Percentiles rank a stretch among this genome's conserved stretches.
These are phyloP conservation scores for Prionace glauca DNA, from an alignment of 2,797 vertebrate genomes.

Conservation along the genomic window DNA sequence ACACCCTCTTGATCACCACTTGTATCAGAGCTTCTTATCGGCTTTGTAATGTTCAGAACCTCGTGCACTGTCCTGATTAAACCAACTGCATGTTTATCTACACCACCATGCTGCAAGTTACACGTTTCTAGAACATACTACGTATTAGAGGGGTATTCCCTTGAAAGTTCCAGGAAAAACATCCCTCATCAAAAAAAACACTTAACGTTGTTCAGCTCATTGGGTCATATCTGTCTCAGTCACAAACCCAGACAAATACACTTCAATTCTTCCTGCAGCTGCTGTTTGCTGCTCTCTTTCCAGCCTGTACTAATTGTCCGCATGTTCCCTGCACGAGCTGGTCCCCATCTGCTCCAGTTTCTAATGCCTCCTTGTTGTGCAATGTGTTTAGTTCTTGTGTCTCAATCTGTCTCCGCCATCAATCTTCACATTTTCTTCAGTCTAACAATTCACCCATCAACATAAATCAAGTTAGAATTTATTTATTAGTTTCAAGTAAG, in stretches of 20 bases:
- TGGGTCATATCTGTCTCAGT: background rate
- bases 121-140: background rate
- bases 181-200: background rate
- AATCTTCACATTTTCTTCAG: background rate
- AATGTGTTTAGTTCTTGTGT: background rate
- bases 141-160: background rate
- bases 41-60: background rate
- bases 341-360: background rate
- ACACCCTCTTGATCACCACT: background rate
- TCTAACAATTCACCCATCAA: background rate
- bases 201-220: background rate
- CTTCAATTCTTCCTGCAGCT: constrained; percentile 15
- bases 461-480: background rate
- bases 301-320: constrained; percentile 19
- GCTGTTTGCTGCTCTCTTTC: constrained; percentile 13
- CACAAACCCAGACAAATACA: background rate
- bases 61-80: background rate
- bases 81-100: background rate
- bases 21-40: background rate
- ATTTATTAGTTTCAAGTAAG: too few relatives aligned
- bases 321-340: background rate
- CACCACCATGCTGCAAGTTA: background rate
- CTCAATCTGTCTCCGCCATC: background rate
- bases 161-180: background rate
- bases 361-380: background rate